Percentiles rank a stretch among this genome's conserved stretches.
Conservation (phyloP, 2,797 vertebrate species). For the Sebastes kiyomatsui region DNA sequence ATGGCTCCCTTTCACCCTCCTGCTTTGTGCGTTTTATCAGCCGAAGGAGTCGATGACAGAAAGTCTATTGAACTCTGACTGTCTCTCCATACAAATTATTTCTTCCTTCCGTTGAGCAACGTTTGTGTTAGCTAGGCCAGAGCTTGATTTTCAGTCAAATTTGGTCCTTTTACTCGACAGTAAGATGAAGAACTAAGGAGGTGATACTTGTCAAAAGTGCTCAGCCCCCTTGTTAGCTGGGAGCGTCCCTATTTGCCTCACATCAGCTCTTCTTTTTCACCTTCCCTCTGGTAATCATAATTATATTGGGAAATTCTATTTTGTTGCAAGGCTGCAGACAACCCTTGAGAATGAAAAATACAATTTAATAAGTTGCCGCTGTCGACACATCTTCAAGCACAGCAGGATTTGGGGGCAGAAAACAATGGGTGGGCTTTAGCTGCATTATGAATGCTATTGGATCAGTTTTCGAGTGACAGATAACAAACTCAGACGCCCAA, state of each 20-base stretch:
- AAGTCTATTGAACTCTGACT: conserved; percentile 80
- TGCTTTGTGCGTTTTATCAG: conserved; percentile 76
- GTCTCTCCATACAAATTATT: conserved; percentile 77
- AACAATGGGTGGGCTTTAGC: conserved; percentile 71
- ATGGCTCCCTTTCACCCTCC: conserved; percentile 73
- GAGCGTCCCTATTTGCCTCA: conserved; percentile 32
- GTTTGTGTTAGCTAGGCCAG: conserved; percentile 58
- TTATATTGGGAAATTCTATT: conserved; percentile 73
- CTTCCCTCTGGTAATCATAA: conserved; percentile 68
- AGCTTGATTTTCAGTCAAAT: conserved; percentile 60
- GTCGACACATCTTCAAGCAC: conserved; percentile 71
- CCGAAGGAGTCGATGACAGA: conserved; percentile 71
- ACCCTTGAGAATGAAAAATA: conserved; percentile 70
- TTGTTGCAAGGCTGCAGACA: conserved; percentile 69
- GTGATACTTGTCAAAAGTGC: conserved; percentile 17
- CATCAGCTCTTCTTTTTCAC: conserved; percentile 40
- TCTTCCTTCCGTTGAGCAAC: conserved; percentile 54
- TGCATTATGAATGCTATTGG: conserved; percentile 69
- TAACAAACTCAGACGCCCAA: conserved; percentile 63
- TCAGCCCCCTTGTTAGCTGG: conserved; percentile 5
- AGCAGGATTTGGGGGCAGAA: conserved; percentile 71
- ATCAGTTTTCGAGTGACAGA: conserved; percentile 74
- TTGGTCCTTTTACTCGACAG: conserved; percentile 8
- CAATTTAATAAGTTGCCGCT: conserved; percentile 74
- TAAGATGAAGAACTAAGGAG: conserved; percentile 32